Conservation (phyloP, 2,888 invertebrate species). For the Caenorhabditis macrosperma region DNA sequence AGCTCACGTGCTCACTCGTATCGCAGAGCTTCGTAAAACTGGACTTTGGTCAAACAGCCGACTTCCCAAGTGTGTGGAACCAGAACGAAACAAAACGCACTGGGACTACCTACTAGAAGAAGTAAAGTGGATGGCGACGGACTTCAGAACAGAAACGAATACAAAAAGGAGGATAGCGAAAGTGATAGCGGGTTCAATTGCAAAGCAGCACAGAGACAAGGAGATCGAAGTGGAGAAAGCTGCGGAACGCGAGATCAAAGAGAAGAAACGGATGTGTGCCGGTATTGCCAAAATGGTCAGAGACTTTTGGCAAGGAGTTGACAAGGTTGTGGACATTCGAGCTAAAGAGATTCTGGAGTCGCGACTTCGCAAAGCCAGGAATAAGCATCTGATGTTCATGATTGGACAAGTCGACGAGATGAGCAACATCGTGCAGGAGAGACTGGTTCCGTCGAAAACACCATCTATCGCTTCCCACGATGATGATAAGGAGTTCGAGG, state of each 20-base stretch:
- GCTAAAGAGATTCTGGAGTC: slow-evolving; percentile 89
- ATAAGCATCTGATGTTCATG: slow-evolving; percentile 96
- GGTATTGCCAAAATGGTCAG: slow-evolving; percentile 93
- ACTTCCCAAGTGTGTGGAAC: slow-evolving; percentile 86
- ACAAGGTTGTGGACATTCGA: slow-evolving; percentile 85
- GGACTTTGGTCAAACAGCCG: slow-evolving; percentile 90
- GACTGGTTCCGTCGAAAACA: slow-evolving; percentile 66
- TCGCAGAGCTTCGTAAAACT: slow-evolving; percentile 92
- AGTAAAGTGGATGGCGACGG: slow-evolving; percentile 96
- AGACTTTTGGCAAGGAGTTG: slow-evolving; percentile 95
- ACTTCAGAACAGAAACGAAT: slow-evolving; percentile 96
- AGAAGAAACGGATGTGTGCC: slow-evolving; percentile 85
- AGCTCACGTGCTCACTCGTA: slow-evolving; percentile 93
- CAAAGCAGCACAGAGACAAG: slow-evolving; percentile 84
- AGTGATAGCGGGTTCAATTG: slow-evolving; percentile 59
- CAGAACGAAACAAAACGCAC: slow-evolving; percentile 91
- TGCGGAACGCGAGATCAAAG: slow-evolving; percentile 86
- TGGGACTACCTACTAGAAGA: slow-evolving; percentile 99
- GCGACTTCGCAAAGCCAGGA: slow-evolving; percentile 93
- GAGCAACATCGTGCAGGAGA: slow-evolving; percentile 78
- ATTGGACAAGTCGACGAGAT: slow-evolving; percentile 98
- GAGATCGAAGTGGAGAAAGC: slow-evolving; percentile 91
- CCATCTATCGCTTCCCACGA: slow-evolving; percentile 60
- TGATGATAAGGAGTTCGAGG: slow-evolving; percentile 45
- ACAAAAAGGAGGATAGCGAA: slow-evolving; percentile 88